These are phyloP conservation scores for Phataginus tricuspis DNA, from an alignment of 2,797 vertebrate genomes.

Conservation along the genomic window DNA sequence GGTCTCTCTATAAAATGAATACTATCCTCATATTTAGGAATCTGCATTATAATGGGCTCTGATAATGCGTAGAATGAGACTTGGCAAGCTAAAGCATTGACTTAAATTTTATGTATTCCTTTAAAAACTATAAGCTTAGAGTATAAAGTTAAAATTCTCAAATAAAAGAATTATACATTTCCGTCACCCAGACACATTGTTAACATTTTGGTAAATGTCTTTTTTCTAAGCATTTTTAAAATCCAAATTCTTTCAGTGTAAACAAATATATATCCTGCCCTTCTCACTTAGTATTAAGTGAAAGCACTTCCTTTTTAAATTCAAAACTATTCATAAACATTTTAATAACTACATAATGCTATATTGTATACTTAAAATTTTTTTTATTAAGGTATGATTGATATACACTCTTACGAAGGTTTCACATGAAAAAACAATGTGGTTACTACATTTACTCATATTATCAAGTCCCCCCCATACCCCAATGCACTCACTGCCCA, in stretches of 20 bases:
- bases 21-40: not conserved
- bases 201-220: slow-evolving; percentile 38
- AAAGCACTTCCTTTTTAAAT: not conserved
- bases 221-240: not conserved
- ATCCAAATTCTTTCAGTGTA: slow-evolving; percentile 30
- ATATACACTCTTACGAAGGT: too few relatives aligned
- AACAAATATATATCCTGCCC: not conserved
- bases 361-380: not conserved
- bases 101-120: not conserved
- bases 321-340: slow-evolving; percentile 10
- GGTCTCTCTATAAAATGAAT: not conserved
- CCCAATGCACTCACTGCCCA: too few relatives aligned
- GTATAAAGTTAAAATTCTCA: not conserved
- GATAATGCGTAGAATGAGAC: not conserved
- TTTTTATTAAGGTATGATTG: too few relatives aligned
- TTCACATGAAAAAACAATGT: too few relatives aligned
- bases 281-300: slow-evolving; percentile 22
- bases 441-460: too few relatives aligned
- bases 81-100: not conserved
- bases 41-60: not conserved
- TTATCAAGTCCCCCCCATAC: too few relatives aligned
- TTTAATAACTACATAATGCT: not conserved
- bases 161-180: slow-evolving; percentile 8
- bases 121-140: not conserved
- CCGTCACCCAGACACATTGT: not conserved